These are phyloP conservation scores for Tetramorium alpestre DNA, from an alignment of 1,140 invertebrate species.

Conservation along the genomic window DNA sequence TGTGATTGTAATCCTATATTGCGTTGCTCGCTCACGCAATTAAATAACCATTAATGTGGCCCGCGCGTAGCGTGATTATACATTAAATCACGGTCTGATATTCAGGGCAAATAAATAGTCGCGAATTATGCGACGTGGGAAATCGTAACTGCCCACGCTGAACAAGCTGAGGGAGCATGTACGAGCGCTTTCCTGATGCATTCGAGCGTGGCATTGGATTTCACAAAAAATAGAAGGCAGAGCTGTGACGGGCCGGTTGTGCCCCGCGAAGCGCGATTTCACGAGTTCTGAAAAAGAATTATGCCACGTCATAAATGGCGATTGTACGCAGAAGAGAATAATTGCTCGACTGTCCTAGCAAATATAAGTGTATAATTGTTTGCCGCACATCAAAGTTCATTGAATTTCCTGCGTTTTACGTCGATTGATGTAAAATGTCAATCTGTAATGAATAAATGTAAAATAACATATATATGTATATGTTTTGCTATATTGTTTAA, in stretches of 20 bases:
- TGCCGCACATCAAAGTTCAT: background rate
- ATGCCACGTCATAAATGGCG: conserved; percentile 1
- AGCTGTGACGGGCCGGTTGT: conserved; percentile 39
- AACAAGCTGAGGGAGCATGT: conserved; percentile 55
- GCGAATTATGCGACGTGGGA: conserved; percentile 52
- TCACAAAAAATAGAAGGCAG: conserved; percentile 60
- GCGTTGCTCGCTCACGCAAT: conserved; percentile 52
- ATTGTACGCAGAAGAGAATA: background rate
- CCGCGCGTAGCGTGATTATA: conserved; percentile 47
- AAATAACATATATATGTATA: background rate
- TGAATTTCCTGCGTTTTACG: background rate
- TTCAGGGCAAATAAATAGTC: conserved; percentile 56
- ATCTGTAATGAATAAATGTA: conserved; percentile 48
- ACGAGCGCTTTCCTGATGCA: conserved; percentile 55
- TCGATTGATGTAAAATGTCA: conserved; percentile 14
- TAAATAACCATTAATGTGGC: conserved; percentile 54
- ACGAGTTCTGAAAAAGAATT: conserved; percentile 52
- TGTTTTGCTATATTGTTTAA: conserved; percentile 2
- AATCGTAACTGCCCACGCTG: conserved; percentile 63
- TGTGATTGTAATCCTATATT: conserved; percentile 62
- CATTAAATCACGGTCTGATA: conserved; percentile 56
- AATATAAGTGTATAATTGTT: conserved; percentile 9
- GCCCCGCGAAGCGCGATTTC: conserved; percentile 15
- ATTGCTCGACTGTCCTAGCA: conserved; percentile 1
- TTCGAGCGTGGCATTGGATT: conserved; percentile 78